Percentiles rank a stretch among this genome's conserved stretches.
Conservation (phyloP, 2,113 vertebrate genomes). For the Asarcornis scutulata region DNA sequence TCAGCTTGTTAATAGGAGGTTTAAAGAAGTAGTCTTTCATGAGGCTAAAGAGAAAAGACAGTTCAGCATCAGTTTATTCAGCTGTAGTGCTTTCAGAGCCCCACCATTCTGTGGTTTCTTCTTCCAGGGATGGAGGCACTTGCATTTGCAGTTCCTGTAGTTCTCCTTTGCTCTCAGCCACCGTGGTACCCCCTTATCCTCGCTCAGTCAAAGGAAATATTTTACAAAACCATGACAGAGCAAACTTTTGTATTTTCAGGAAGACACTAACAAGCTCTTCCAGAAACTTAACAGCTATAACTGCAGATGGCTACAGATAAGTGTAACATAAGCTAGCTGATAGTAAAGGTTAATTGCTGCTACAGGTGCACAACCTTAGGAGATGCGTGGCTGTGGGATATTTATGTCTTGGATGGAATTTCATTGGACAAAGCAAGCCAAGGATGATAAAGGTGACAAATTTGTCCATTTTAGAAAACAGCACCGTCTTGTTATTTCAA, state of each 20-base stretch:
- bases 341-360: conserved; percentile 1
- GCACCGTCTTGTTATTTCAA: neutral
- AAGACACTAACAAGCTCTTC: neutral
- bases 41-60: conserved; percentile 79
- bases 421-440: neutral
- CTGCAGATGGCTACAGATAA: neutral
- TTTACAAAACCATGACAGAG: neutral
- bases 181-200: neutral
- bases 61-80: neutral
- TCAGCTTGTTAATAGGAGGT: conserved; percentile 95
- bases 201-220: neutral
- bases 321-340: neutral
- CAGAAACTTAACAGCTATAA: neutral
- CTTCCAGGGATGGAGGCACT: neutral
- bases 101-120: neutral
- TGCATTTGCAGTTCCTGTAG: neutral
- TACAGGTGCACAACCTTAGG: neutral
- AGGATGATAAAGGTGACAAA: conserved; percentile 26
- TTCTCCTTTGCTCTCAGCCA: neutral
- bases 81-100: neutral
- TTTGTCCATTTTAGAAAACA: neutral
- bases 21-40: conserved; percentile 99
- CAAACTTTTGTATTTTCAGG: neutral
- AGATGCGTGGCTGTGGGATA: neutral
- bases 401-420: neutral